phyloP scores from a whole-genome alignment of 2,797 vertebrate genomes.

The Onychomys torridus region DNA sequence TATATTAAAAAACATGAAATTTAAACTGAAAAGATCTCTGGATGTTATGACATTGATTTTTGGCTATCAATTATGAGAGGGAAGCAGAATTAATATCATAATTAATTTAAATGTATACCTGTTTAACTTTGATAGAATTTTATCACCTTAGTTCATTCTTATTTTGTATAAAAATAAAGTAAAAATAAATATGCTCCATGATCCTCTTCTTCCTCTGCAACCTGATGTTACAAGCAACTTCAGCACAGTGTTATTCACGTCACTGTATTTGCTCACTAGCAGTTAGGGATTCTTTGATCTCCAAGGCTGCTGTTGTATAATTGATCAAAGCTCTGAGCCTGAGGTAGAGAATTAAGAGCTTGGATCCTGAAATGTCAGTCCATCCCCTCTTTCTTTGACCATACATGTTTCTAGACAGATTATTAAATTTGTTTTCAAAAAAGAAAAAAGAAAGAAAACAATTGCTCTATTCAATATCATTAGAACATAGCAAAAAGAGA shows the following conservation, averaged over 20 bases:
- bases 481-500: slow-evolving; percentile 50
- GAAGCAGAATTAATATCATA: neutral
- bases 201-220: slow-evolving; percentile 55
- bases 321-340: slow-evolving; percentile 82
- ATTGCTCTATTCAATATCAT: slow-evolving; percentile 61
- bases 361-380: slow-evolving; percentile 77
- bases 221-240: slow-evolving; percentile 44
- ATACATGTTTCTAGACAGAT: slow-evolving; percentile 76
- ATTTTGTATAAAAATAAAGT: slow-evolving; percentile 9
- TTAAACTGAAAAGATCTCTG: neutral
- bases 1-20: slow-evolving; percentile 26
- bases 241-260: slow-evolving; percentile 8
- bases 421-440: slow-evolving; percentile 61
- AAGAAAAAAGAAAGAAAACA: neutral
- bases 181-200: neutral
- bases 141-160: neutral
- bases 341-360: slow-evolving; percentile 66
- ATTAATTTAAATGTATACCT: slow-evolving; percentile 10
- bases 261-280: slow-evolving; percentile 54
- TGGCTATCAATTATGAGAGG: slow-evolving; percentile 9
- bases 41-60: neutral
- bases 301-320: slow-evolving; percentile 79
- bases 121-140: slow-evolving; percentile 4
- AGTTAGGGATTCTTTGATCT: slow-evolving; percentile 83
- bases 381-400: slow-evolving; percentile 67